phyloP scores from a whole-genome alignment of 2,797 vertebrate species.

The Tangara arthus region DNA sequence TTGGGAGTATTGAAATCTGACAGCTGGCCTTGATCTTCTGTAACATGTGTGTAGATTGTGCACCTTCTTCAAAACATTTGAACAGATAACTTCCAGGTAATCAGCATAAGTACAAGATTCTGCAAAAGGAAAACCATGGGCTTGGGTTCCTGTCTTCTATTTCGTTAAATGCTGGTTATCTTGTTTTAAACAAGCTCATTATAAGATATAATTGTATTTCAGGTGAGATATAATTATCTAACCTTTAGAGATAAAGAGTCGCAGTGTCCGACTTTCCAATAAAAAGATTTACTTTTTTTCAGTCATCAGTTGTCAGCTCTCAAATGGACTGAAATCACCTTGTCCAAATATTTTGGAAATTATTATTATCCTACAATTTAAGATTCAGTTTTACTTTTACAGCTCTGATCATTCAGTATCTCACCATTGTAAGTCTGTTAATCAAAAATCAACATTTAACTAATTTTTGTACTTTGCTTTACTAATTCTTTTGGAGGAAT shows the following conservation, averaged over 20 bases:
- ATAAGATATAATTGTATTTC: background rate
- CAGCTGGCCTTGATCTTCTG: background rate
- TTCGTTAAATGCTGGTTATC: background rate
- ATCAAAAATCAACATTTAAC: background rate
- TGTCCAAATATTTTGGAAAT: background rate
- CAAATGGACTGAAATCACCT: background rate
- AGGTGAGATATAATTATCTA: background rate
- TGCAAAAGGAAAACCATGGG: background rate
- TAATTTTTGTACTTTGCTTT: background rate
- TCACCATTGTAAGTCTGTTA: background rate
- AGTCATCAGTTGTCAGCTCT: background rate
- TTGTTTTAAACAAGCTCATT: background rate
- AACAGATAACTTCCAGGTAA: background rate
- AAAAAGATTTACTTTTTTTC: background rate
- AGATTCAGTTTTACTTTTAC: background rate
- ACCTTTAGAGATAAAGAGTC: background rate
- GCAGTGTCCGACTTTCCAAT: background rate
- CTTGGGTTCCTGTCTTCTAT: background rate
- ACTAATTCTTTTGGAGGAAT: background rate
- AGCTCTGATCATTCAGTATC: background rate
- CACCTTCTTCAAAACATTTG: background rate
- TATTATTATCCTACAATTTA: background rate
- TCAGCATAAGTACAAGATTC: background rate
- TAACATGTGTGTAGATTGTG: rapidly evolving
- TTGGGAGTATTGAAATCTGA: background rate